Evolutionary conservation across 1,140 invertebrate genomes (phyloP).

Genomic region (Drosophila paulistorum): DNA sequence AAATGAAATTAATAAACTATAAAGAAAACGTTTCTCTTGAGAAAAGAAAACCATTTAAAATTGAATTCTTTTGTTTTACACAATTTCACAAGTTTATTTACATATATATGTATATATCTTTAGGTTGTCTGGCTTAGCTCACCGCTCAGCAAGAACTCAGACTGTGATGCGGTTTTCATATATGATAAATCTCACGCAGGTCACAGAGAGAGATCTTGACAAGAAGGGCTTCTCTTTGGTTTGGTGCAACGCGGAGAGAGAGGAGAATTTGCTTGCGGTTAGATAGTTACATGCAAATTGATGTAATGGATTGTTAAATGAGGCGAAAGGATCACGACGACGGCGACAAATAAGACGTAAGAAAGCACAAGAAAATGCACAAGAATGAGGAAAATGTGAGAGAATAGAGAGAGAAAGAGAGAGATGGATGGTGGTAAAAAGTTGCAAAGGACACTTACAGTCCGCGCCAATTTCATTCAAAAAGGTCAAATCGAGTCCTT

Average conservation of each 20-base stretch:
- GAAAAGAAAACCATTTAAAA: neutral
- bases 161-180: slow-evolving; percentile 91
- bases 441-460: slow-evolving; percentile 53
- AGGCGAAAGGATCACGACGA: neutral
- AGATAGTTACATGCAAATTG: slow-evolving; percentile 40
- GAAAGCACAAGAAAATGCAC: neutral
- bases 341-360: no score
- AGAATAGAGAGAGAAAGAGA: no score
- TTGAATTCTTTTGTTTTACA: neutral
- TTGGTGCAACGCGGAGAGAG: neutral
- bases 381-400: neutral
- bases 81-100: slow-evolving; percentile 6
- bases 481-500: slow-evolving; percentile 60
- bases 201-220: slow-evolving; percentile 91
- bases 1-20: slow-evolving; percentile 8
- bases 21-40: neutral
- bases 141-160: slow-evolving; percentile 93
- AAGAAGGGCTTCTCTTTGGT: slow-evolving; percentile 83
- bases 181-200: slow-evolving; percentile 84
- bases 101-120: slow-evolving; percentile 15
- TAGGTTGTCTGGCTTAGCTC: slow-evolving; percentile 55
- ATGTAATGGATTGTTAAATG: neutral
- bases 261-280: slow-evolving; percentile 8
- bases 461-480: slow-evolving; percentile 60
- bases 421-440: neutral